Evolutionary conservation across 2,113 vertebrate genomes (phyloP).

Genomic region (Elgaria multicarinata): DNA sequence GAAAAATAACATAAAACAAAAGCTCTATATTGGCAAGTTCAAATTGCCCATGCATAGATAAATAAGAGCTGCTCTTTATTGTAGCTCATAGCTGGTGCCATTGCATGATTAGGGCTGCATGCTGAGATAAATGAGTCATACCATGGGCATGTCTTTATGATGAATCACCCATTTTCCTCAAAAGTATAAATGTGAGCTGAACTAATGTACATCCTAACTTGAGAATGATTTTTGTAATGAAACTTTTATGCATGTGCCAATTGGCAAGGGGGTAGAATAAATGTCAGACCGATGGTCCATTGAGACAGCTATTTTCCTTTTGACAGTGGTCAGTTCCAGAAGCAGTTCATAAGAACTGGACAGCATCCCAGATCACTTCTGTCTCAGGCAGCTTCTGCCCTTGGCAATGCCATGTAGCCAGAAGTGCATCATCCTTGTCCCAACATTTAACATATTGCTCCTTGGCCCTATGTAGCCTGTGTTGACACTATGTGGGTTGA

Average conservation of each 20-base stretch:
- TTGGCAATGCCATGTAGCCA: background rate
- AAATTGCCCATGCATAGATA: slow-evolving; percentile 8
- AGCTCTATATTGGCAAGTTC: slow-evolving; percentile 22
- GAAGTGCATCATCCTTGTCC: background rate
- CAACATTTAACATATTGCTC: background rate
- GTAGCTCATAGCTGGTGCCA: slow-evolving; percentile 10
- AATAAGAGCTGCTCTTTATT: slow-evolving; percentile 13
- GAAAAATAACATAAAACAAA: slow-evolving; percentile 11
- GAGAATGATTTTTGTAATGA: slow-evolving; percentile 31
- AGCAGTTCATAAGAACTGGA: background rate
- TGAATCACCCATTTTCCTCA: slow-evolving; percentile 55
- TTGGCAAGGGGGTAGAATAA: background rate
- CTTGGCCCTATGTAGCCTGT: background rate
- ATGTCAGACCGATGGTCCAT: background rate
- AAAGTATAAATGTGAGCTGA: slow-evolving; percentile 39
- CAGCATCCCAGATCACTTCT: background rate
- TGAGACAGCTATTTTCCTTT: background rate
- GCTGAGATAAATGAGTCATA: slow-evolving; percentile 58
- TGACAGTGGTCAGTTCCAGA: background rate
- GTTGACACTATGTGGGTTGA: background rate
- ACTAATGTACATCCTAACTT: slow-evolving; percentile 30
- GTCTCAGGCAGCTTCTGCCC: background rate
- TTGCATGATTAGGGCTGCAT: slow-evolving; percentile 48
- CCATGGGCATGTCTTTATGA: slow-evolving; percentile 45
- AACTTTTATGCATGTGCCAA: slow-evolving; percentile 20